These are phyloP conservation scores for Eueides isabella DNA, from an alignment of 1,140 invertebrate genomes.

Conservation along the genomic window DNA sequence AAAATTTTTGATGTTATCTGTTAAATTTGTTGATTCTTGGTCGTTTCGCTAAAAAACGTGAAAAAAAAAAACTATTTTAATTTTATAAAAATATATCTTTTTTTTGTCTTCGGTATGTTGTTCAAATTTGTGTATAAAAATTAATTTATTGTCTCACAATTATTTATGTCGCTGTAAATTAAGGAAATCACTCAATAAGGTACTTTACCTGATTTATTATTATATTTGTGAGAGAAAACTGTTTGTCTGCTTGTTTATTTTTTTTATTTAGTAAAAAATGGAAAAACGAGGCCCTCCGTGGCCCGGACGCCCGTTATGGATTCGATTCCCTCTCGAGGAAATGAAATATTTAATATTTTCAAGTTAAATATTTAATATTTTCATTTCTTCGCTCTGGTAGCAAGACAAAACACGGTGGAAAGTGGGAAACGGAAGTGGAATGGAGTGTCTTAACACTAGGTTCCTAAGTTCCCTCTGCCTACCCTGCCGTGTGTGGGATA, in stretches of 20 bases:
- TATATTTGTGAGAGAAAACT: neutral
- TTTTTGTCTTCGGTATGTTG: neutral
- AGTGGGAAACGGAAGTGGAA: too few species aligned
- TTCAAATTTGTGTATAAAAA: neutral
- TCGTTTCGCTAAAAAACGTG: neutral
- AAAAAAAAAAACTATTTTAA: neutral
- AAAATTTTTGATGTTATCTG: neutral
- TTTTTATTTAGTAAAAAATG: neutral
- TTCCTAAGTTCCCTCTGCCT: too few species aligned
- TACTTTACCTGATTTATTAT: too few species aligned
- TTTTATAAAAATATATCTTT: neutral
- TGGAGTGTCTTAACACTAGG: too few species aligned
- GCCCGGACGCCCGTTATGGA: too few species aligned
- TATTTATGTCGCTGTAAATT: constrained; percentile 5
- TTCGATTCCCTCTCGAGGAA: too few species aligned
- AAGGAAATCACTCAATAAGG: neutral
- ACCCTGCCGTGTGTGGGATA: too few species aligned
- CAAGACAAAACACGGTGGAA: too few species aligned
- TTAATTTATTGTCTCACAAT: neutral
- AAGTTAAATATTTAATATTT: too few species aligned
- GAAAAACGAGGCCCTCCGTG: too few species aligned
- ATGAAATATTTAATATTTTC: too few species aligned
- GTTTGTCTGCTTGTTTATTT: neutral
- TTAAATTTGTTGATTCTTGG: neutral
- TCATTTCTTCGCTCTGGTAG: too few species aligned